phyloP scores from a whole-genome alignment of 2,888 invertebrate species.

The Hedychridium roseum region DNA sequence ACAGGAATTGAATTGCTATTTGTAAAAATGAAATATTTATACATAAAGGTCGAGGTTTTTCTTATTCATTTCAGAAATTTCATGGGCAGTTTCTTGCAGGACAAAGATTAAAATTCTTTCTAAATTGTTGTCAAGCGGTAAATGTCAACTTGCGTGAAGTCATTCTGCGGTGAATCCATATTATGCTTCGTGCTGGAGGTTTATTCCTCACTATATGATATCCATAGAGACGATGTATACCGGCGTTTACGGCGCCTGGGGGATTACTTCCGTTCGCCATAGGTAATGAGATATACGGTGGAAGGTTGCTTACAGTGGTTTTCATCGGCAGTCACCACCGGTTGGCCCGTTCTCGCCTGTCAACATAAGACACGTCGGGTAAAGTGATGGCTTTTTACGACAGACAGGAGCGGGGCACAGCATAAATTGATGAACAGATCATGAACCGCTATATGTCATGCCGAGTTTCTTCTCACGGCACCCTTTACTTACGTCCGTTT shows the following conservation, averaged over 20 bases:
- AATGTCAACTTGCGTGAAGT: no score
- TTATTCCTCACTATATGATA: slow-evolving; percentile 30
- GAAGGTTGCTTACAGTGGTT: slow-evolving; percentile 59
- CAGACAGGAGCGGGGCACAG: no score
- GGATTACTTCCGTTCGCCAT: slow-evolving; percentile 56
- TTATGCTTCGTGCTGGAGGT: no score
- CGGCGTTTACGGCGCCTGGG: slow-evolving; percentile 33
- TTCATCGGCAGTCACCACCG: slow-evolving; percentile 60
- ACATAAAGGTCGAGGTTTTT: no score
- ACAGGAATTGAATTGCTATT: no score
- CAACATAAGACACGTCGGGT: slow-evolving; percentile 64
- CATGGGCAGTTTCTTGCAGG: no score
- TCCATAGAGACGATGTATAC: slow-evolving; percentile 34
- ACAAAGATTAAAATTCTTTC: no score
- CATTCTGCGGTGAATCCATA: no score
- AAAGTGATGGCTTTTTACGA: slow-evolving; percentile 8
- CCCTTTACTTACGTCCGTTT: slow-evolving; percentile 9
- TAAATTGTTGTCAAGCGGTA: no score
- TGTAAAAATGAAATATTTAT: no score
- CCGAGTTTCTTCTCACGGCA: slow-evolving; percentile 7
- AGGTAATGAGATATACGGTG: slow-evolving; percentile 54
- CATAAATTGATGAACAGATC: neutral
- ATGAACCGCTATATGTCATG: slow-evolving; percentile 17
- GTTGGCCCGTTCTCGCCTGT: slow-evolving; percentile 66
- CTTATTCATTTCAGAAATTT: no score